Evolutionary conservation across 1,140 invertebrate genomes (phyloP), one percentile per base, ranked within the genome.

Genomic region (Papilio machaon): DNA sequence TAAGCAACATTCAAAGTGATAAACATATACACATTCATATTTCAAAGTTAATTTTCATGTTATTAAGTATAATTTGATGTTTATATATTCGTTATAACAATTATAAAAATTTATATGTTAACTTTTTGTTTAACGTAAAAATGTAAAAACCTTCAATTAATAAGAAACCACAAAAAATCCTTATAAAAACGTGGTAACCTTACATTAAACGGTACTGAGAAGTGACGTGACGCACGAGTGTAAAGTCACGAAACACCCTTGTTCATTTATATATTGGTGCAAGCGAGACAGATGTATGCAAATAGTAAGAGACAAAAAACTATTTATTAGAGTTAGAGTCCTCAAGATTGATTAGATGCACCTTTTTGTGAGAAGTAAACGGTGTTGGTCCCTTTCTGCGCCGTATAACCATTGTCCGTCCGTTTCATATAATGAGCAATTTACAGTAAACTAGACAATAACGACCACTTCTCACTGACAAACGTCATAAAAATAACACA

Each of bases 301-400:
- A 92, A 92, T 90, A 88, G 87, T 82, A 73, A 74, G 78, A 60
- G 82, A 88, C 83, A 91, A 92, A 89, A 47, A 81, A 10, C 23
- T 81, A 80, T 81, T 81, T 81, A 11, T 76, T 30, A 74, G 38
- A 75, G 78, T 67, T 1, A 10, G 78, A 43, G 52, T 81, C 54
- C 82, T 82, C 82, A 87, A 90, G 89, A 92, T 91, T 90, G 92
- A 94, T 92, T 92, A 89, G 90, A 92, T 92, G 91, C 91, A 92
- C 88, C 87, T 88, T 92, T 91, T 91, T 79, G 76, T 67, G 83
- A 85, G 81, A 87, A 83, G 81, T 83, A 83, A 73, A 82, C 82
- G 80, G 81, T 81, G 82, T 35, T 13, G 2, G 64, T 35, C 23
- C 23, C 46, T 52, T 23, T 47, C 19, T 47, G 46, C 23, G 30